These are phyloP conservation scores for Hipposideros larvatus DNA, from an alignment of 2,797 vertebrate genomes.

Conservation along the genomic window DNA sequence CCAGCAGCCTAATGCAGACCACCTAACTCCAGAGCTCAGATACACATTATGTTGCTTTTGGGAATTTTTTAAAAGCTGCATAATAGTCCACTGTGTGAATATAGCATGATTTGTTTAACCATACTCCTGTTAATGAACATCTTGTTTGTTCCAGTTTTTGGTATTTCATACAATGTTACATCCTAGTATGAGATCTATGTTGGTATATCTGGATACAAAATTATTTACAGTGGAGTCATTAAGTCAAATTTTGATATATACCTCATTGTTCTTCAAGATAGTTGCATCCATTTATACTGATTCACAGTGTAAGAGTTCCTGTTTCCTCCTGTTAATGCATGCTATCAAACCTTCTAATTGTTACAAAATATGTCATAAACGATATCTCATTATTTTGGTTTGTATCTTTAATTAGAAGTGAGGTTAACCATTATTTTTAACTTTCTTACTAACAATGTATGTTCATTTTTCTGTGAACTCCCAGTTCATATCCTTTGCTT, in stretches of 20 bases:
- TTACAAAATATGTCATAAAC: constrained; percentile 7
- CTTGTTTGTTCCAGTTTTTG: constrained; percentile 33
- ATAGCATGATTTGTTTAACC: neutral
- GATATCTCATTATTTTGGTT: neutral
- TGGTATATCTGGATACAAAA: constrained; percentile 9
- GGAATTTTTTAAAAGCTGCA: neutral
- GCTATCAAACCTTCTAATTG: constrained; percentile 29
- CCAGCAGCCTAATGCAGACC: neutral
- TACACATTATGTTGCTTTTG: neutral
- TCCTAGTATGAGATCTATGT: neutral
- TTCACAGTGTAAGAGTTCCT: neutral
- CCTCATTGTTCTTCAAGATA: constrained; percentile 12
- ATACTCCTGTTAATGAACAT: neutral
- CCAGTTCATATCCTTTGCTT: neutral
- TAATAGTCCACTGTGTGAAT: neutral
- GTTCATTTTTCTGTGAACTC: constrained; percentile 13
- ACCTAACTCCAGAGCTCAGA: neutral
- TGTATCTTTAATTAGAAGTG: neutral
- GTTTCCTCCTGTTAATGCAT: neutral
- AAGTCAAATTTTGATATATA: constrained; percentile 26
- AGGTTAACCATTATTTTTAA: constrained; percentile 35
- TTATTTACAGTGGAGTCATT: constrained; percentile 29
- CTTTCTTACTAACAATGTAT: constrained; percentile 16
- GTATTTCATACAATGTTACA: neutral
- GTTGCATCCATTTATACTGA: neutral